phyloP scores from a whole-genome alignment of 2,113 vertebrate genomes.

The Myxocyprinus asiaticus region DNA sequence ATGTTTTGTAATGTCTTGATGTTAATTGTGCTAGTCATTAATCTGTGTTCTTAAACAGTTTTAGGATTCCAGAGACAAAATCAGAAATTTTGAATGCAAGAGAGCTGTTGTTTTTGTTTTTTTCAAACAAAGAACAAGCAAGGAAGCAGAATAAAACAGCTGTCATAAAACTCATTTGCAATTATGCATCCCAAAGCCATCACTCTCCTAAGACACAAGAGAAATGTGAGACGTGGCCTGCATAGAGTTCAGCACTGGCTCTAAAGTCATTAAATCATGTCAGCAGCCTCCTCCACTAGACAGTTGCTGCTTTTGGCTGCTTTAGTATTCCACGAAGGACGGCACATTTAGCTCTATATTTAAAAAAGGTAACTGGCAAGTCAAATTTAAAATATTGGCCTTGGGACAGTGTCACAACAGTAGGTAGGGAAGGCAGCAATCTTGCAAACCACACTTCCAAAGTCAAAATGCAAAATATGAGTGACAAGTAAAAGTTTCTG shows the following conservation, averaged over 20 bases:
- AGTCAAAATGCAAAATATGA: neutral
- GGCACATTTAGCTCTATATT: slow-evolving; percentile 25
- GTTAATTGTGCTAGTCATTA: neutral
- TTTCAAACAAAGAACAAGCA: neutral
- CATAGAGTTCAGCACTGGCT: neutral
- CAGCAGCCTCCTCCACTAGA: slow-evolving; percentile 14
- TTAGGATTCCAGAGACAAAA: too few species aligned
- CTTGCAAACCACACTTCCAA: slow-evolving; percentile 7
- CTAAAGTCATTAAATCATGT: slow-evolving; percentile 24
- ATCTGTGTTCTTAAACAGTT: too few species aligned
- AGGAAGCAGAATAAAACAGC: neutral
- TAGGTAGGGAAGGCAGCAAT: slow-evolving; percentile 21
- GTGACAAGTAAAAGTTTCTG: neutral
- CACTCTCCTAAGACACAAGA: neutral
- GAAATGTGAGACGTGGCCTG: slow-evolving; percentile 8
- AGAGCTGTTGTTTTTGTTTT: too few species aligned
- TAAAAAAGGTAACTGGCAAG: slow-evolving; percentile 24
- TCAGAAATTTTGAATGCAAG: too few species aligned
- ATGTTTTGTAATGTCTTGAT: neutral
- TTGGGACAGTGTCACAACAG: slow-evolving; percentile 22
- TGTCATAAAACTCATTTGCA: neutral
- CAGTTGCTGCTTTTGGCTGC: slow-evolving; percentile 35
- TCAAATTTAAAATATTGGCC: slow-evolving; percentile 26
- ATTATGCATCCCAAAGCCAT: slow-evolving; percentile 5
- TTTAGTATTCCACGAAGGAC: slow-evolving; percentile 29